Evolutionary conservation across 2,888 invertebrate genomes (phyloP), one percentile per base, ranked within the genome.

Genomic region (Noctua pronuba): DNA sequence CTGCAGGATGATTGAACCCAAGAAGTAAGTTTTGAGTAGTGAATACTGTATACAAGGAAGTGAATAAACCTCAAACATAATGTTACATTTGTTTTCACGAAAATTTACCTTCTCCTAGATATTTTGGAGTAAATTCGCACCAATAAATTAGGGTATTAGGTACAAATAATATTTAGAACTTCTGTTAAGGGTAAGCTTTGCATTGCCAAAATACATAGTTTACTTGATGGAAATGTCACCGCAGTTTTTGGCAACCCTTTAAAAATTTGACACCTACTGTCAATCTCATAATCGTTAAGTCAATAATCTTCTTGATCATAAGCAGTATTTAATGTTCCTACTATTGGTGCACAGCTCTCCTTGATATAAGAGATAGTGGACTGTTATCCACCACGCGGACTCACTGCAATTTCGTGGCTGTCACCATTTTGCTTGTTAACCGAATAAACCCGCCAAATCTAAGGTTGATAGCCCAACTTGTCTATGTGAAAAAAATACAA

Each of bases 111-210:
- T 31, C 8, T 68, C 5, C 44, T 35, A 62, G n/a, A 38, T 58
- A 75, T 65, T 75, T 58, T 10, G 13, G 28, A 58, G 52, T 28
- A 69, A 44, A 81, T 84, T 49, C 13, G 8, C 41, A 31, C 6
- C 35, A 62, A 55, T 73, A 72, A 71, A 73, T 76, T 55, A 18
- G 18, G 16, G 41, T 71, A 60, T 76, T 66, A 46, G 4, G n/a
- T 70, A 44, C 28, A 35, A 49, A 73, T 65, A 71, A 18, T 60
- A 49, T 74, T 71, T 18, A 60, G 62, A 83, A 71, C 38, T 76
- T 68, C 21, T 46, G 21, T 76, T 83, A 83, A 76, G 71, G 73
- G 69, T 16, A 69, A 71, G 83, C 49, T 65, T n/a, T 55, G n/a
- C n/a, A 5, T n/a, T 55, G n/a, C n/a, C 5, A 11, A 13, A 55